Percentiles rank a stretch among this genome's conserved stretches.
Conservation (phyloP, 1,140 invertebrate species). For the Pseudomyrmex sp. region DNA sequence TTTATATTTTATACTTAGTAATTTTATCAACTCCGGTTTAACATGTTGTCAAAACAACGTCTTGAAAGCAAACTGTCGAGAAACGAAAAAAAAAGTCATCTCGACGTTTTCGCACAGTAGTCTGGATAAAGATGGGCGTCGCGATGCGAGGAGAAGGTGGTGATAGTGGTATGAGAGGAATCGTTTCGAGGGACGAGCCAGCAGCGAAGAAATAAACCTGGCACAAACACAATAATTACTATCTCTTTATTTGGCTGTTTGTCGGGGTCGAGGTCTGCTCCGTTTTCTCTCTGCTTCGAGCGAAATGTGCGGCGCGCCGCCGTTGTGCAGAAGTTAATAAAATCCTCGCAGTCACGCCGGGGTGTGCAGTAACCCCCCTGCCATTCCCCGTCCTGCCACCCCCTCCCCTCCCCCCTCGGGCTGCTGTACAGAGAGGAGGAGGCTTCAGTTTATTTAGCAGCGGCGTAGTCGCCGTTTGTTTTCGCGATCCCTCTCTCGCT, state of each 20-base stretch:
- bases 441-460: constrained; percentile 84
- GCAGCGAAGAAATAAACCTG: constrained; percentile 77
- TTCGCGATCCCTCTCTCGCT: constrained; percentile 65
- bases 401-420: constrained; percentile 22
- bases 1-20: no score
- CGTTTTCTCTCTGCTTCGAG: constrained; percentile 65
- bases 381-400: constrained; percentile 38
- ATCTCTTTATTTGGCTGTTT: constrained; percentile 84
- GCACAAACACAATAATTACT: constrained; percentile 84
- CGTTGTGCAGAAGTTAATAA: constrained; percentile 85
- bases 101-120: constrained; percentile 25
- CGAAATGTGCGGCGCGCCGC: constrained; percentile 72
- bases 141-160: background rate
- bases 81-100: constrained; percentile 4
- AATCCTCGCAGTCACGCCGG: constrained; percentile 81
- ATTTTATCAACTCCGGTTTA: no score
- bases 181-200: constrained; percentile 63
- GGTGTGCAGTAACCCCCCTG: constrained; percentile 69
- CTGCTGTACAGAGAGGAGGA: constrained; percentile 58
- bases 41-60: no score
- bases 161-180: constrained; percentile 31
- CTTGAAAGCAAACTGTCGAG: background rate
- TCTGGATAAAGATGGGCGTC: constrained; percentile 57
- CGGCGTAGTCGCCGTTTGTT: constrained; percentile 79
- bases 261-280: constrained; percentile 74